Conservation (phyloP, 2,113 vertebrate genomes). For the Thalassarche chlororhynchos region DNA sequence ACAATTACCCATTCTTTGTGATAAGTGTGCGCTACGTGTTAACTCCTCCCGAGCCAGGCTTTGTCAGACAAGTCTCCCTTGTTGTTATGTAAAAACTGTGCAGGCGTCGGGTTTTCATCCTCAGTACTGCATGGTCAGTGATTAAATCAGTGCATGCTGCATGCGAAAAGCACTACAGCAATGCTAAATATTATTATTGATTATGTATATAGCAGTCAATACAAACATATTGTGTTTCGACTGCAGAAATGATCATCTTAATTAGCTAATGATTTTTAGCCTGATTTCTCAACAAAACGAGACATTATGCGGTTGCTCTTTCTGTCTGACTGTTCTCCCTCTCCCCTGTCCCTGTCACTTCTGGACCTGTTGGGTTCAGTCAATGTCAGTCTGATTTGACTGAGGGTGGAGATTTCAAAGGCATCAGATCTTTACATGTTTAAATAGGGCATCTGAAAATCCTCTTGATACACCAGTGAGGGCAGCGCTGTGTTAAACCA, state of each 20-base stretch:
- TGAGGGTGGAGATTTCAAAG: neutral
- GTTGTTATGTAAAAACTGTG: neutral
- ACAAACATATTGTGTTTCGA: neutral
- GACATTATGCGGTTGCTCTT: neutral
- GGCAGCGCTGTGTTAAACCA: neutral
- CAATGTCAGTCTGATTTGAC: neutral
- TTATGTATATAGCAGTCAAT: conserved; percentile 20
- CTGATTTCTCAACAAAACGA: neutral
- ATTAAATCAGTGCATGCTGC: neutral
- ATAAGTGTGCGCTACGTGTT: accelerated
- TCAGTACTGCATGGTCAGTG: neutral
- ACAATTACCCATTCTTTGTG: neutral
- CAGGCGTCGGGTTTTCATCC: neutral
- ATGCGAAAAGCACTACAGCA: neutral
- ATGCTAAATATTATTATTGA: conserved; percentile 41
- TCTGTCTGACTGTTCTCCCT: neutral
- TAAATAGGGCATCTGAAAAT: neutral
- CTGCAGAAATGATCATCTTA: conserved; percentile 22
- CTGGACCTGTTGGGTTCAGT: neutral
- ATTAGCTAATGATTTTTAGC: conserved; percentile 54
- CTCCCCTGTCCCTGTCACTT: neutral
- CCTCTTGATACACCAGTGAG: neutral
- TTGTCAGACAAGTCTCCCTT: neutral
- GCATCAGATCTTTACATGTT: neutral
- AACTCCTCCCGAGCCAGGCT: neutral